A percentile compares a stretch with the other conserved stretches of the same genome.
Evolutionary conservation across 2,113 vertebrate genomes (phyloP).

Genomic region (Brevimyrus niger): DNA sequence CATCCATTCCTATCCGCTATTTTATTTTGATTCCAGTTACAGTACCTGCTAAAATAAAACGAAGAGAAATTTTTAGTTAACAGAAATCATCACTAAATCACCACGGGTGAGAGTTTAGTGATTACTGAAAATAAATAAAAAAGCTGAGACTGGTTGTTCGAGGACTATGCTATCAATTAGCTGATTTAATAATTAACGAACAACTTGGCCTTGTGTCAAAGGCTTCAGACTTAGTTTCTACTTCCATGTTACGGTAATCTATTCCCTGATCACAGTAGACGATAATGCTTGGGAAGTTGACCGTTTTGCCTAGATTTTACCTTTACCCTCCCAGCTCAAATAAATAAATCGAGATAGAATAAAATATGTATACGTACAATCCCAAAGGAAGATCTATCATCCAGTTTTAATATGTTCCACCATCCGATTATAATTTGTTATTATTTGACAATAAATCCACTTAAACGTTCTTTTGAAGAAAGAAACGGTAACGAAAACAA

Average conservation of each 20-base stretch:
- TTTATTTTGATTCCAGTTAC: background rate
- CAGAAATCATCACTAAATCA: background rate
- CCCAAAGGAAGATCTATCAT: background rate
- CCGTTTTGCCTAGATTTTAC: background rate
- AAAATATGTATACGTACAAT: background rate
- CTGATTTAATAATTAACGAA: background rate
- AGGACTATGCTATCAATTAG: background rate
- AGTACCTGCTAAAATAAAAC: background rate
- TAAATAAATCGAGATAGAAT: background rate
- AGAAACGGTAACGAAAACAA: background rate
- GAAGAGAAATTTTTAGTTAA: background rate
- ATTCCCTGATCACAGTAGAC: background rate
- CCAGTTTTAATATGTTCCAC: background rate
- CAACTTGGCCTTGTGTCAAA: background rate
- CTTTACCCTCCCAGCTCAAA: background rate
- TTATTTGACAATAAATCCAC: slow-evolving; percentile 3
- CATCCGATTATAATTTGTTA: slow-evolving; percentile 3
- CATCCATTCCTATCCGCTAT: background rate
- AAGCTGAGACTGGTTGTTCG: background rate
- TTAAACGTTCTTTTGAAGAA: slow-evolving; percentile 12
- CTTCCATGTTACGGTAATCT: background rate
- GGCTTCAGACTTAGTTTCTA: background rate
- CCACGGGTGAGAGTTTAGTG: background rate
- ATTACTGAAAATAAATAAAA: background rate
- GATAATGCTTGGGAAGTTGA: background rate